A percentile compares a stretch with the other conserved stretches of the same genome.
These are phyloP conservation scores for Myotis planiceps DNA, from an alignment of 2,797 vertebrate genomes.

Conservation along the genomic window DNA sequence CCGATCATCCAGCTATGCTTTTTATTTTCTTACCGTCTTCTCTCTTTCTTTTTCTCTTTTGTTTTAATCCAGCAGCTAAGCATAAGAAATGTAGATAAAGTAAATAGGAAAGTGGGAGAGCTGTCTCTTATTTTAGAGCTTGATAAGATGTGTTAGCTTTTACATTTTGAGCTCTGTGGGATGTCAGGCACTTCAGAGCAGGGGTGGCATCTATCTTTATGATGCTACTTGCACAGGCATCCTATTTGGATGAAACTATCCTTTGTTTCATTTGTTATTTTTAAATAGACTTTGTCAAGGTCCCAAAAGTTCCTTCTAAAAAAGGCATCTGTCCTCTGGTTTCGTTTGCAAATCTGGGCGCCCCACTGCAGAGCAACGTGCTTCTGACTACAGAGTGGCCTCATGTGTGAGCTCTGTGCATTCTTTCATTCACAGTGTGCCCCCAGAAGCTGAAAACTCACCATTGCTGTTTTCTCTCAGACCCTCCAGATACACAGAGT, in stretches of 20 bases:
- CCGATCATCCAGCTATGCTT: neutral
- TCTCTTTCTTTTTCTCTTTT: neutral
- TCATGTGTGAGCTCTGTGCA: neutral
- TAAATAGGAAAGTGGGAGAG: constrained; percentile 60
- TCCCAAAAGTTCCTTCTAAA: constrained; percentile 1
- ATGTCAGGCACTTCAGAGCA: constrained; percentile 65
- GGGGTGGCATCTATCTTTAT: constrained; percentile 78
- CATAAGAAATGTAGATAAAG: constrained; percentile 53
- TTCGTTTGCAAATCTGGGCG: neutral
- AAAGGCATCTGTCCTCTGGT: neutral
- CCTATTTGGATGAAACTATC: constrained; percentile 63
- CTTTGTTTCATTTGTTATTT: constrained; percentile 61
- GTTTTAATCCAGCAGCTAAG: constrained; percentile 41
- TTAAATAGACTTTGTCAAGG: constrained; percentile 50
- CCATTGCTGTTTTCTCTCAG: neutral
- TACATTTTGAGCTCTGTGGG: constrained; percentile 74
- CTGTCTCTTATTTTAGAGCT: constrained; percentile 66
- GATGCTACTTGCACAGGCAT: constrained; percentile 54
- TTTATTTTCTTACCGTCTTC: neutral
- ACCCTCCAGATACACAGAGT: neutral
- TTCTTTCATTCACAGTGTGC: neutral
- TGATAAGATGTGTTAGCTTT: constrained; percentile 59
- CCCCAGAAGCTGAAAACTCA: neutral
- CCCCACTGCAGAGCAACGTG: neutral
- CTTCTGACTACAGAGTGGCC: neutral